Conservation (phyloP, 2,797 vertebrate genomes). For the Galago senegalensis region DNA sequence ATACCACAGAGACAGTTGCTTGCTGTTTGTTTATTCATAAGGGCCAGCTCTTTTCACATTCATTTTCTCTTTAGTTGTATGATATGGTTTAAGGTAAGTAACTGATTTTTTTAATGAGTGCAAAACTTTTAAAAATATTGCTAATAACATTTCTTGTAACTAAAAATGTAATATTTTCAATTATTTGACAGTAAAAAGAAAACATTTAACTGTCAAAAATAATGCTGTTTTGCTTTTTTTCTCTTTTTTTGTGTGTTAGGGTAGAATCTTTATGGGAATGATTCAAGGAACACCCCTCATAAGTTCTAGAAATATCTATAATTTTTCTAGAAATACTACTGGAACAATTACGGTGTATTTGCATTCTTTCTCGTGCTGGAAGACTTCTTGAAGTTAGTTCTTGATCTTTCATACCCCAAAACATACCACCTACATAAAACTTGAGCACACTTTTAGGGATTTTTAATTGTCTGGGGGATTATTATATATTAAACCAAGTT, state of each 20-base stretch:
- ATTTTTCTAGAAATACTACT: slow-evolving; percentile 11
- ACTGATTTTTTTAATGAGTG: slow-evolving; percentile 24
- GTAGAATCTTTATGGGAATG: slow-evolving; percentile 14
- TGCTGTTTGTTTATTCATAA: slow-evolving; percentile 50
- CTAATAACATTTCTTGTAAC: slow-evolving; percentile 6
- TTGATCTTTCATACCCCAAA: background rate
- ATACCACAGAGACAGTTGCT: slow-evolving; percentile 78
- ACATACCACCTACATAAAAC: background rate
- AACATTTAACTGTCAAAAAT: slow-evolving; percentile 27
- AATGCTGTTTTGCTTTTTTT: background rate
- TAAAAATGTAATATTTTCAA: slow-evolving; percentile 12
- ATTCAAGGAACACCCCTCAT: background rate
- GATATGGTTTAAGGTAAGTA: slow-evolving; percentile 75
- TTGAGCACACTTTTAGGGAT: slow-evolving; percentile 4
- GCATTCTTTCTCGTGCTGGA: slow-evolving; percentile 22
- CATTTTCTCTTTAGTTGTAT: slow-evolving; percentile 66
- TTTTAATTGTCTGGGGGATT: slow-evolving; percentile 1
- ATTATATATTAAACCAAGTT: background rate
- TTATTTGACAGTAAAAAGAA: slow-evolving; percentile 41
- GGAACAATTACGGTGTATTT: slow-evolving; percentile 15
- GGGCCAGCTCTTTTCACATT: slow-evolving; percentile 45
- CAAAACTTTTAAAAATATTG: slow-evolving; percentile 22
- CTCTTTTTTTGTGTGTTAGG: background rate
- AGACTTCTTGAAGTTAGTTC: slow-evolving; percentile 42
- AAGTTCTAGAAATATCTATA: slow-evolving; percentile 31